These are phyloP conservation scores for Gari tellinella DNA, from an alignment of 2,888 invertebrate species.

Conservation along the genomic window DNA sequence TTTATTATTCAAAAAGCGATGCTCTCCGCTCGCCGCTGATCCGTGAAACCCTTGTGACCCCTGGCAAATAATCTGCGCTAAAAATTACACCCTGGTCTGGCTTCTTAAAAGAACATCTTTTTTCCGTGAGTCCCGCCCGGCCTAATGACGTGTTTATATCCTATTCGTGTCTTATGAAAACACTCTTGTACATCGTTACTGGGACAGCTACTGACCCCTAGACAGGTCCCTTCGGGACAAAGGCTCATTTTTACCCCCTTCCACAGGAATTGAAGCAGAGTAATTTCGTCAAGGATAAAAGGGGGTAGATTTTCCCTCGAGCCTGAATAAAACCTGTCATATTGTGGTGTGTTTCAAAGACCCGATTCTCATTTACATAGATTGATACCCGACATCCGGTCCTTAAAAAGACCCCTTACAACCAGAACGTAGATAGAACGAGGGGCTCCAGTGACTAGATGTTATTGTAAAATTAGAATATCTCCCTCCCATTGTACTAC, in stretches of 20 bases:
- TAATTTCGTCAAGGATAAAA: constrained; percentile 34
- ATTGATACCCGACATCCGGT: constrained; percentile 57
- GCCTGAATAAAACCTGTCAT: constrained; percentile 17
- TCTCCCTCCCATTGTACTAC: constrained; percentile 14
- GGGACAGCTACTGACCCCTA: constrained; percentile 36
- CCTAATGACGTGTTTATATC: no score
- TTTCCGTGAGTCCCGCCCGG: no score
- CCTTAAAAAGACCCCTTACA: constrained; percentile 38
- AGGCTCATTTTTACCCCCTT: constrained; percentile 40
- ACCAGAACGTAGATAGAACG: constrained; percentile 33
- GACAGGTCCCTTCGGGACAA: constrained; percentile 56
- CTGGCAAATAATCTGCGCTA: no score
- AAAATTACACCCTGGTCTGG: no score
- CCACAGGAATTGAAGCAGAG: constrained; percentile 25
- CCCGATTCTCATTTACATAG: constrained; percentile 54
- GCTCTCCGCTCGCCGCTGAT: no score
- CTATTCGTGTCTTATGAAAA: background rate
- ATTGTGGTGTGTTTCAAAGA: constrained; percentile 29
- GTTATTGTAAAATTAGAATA: constrained; percentile 16
- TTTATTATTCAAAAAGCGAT: no score
- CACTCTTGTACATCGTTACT: constrained; percentile 27
- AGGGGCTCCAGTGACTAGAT: constrained; percentile 9
- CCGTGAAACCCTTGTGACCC: no score
- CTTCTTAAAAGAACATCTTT: no score
- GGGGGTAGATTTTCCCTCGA: constrained; percentile 30